phyloP scores from a whole-genome alignment of 2,797 vertebrate species.

The Sciaenops ocellatus region DNA sequence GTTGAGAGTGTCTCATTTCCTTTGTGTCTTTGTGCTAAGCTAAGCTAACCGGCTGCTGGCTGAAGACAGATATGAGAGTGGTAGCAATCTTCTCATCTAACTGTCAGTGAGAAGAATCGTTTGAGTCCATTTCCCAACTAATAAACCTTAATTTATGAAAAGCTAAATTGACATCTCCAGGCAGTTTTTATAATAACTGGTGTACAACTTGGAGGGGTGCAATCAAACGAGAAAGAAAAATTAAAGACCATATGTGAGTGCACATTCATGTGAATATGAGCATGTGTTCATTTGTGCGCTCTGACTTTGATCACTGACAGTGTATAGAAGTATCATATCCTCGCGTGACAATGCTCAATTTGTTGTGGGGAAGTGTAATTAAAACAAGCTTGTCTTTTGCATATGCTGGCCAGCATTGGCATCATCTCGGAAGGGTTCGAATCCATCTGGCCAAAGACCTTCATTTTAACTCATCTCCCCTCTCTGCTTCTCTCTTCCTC shows the following conservation, averaged over 20 bases:
- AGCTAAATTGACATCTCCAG: neutral
- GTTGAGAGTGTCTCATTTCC: neutral
- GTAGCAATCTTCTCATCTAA: neutral
- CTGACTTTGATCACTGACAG: conserved; percentile 64
- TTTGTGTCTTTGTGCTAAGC: conserved; percentile 7
- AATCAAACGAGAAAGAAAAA: conserved; percentile 25
- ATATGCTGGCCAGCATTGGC: conserved; percentile 46
- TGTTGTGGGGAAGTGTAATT: conserved; percentile 62
- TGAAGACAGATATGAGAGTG: neutral
- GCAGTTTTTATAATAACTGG: conserved; percentile 8
- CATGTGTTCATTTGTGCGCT: conserved; percentile 47
- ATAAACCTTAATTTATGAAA: conserved; percentile 5
- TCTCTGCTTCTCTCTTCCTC: conserved; percentile 5
- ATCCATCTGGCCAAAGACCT: conserved; percentile 57
- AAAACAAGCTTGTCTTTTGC: conserved; percentile 64
- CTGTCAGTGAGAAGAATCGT: neutral
- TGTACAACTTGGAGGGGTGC: neutral
- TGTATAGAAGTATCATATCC: conserved; percentile 37
- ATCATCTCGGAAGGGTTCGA: conserved; percentile 13
- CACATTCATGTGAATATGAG: conserved; percentile 35
- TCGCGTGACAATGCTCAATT: conserved; percentile 48
- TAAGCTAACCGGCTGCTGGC: conserved; percentile 4
- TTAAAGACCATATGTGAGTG: neutral
- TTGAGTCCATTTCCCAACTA: neutral
- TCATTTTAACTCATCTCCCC: conserved; percentile 33